phyloP scores from a whole-genome alignment of 2,888 invertebrate species.

The Alloplasta piceator region DNA sequence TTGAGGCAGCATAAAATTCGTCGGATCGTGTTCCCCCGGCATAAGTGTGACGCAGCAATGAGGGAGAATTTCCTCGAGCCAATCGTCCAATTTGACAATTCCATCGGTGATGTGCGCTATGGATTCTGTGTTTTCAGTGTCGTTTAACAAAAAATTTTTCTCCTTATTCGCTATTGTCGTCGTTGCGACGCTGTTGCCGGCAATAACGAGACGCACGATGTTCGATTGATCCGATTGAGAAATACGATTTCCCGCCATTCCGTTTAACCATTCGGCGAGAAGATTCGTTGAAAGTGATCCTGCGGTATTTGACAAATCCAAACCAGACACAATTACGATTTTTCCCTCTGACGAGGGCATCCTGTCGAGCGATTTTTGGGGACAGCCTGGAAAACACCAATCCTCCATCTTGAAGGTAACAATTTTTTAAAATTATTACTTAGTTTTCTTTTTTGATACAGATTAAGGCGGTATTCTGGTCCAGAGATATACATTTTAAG shows the following conservation, averaged over 20 bases:
- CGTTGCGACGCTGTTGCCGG: conserved; percentile 85
- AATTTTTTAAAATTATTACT: background rate
- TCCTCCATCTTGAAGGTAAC: conserved; percentile 90
- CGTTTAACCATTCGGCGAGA: conserved; percentile 92
- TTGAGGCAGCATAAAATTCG: conserved; percentile 96
- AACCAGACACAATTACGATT: conserved; percentile 87
- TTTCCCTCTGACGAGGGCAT: conserved; percentile 70
- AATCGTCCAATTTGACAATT: conserved; percentile 73
- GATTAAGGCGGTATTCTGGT: background rate
- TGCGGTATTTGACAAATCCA: conserved; percentile 88
- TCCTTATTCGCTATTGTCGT: conserved; percentile 40
- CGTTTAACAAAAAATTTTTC: conserved; percentile 62
- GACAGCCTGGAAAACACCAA: conserved; percentile 90
- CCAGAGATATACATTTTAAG: no score
- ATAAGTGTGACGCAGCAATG: conserved; percentile 90
- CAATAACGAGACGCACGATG: conserved; percentile 92
- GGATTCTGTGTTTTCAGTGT: conserved; percentile 65
- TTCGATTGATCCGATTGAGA: conserved; percentile 87
- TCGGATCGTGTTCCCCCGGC: conserved; percentile 96
- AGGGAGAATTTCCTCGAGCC: conserved; percentile 73
- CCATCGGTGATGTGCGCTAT: conserved; percentile 69
- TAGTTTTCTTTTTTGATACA: background rate
- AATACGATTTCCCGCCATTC: conserved; percentile 88
- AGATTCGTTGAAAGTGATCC: conserved; percentile 89
- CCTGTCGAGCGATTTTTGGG: conserved; percentile 77